Conservation (phyloP, 2,113 vertebrate species). For the Scophthalmus maximus region DNA sequence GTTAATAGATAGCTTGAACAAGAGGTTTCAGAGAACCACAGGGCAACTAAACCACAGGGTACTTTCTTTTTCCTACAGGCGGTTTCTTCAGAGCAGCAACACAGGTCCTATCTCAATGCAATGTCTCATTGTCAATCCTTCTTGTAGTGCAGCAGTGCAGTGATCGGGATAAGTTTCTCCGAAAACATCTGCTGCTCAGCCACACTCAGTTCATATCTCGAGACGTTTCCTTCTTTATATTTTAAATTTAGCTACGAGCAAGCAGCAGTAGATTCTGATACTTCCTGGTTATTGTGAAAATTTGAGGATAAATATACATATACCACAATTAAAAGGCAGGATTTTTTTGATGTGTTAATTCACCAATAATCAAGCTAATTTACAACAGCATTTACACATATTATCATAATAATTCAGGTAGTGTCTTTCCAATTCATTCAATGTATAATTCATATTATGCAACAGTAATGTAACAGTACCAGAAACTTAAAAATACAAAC, state of each 20-base stretch:
- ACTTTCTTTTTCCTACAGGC: slow-evolving; percentile 12
- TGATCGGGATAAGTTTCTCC: not conserved
- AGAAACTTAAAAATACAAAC: not conserved
- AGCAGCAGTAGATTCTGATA: too few species aligned
- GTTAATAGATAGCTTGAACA: slow-evolving; percentile 61
- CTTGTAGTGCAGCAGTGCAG: not conserved
- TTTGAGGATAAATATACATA: too few species aligned
- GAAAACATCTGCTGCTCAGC: too few species aligned
- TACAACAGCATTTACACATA: not conserved
- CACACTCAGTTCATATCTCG: too few species aligned
- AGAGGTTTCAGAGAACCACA: slow-evolving; percentile 43
- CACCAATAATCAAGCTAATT: too few species aligned
- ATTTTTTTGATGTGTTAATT: too few species aligned
- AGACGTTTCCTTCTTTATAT: too few species aligned
- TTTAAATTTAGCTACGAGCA: too few species aligned
- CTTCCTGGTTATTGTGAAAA: too few species aligned
- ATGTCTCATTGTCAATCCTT: not conserved
- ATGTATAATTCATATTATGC: not conserved
- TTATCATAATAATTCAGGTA: not conserved
- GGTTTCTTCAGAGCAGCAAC: slow-evolving; percentile 6
- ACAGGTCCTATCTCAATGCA: slow-evolving; percentile 13
- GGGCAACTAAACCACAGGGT: slow-evolving; percentile 28
- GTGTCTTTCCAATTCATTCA: slow-evolving; percentile 1
- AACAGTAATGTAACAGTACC: too few species aligned
- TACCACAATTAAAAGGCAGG: too few species aligned